These are phyloP conservation scores for Syngnathoides biaculeatus DNA, from an alignment of 2,113 vertebrate species.

Conservation along the genomic window DNA sequence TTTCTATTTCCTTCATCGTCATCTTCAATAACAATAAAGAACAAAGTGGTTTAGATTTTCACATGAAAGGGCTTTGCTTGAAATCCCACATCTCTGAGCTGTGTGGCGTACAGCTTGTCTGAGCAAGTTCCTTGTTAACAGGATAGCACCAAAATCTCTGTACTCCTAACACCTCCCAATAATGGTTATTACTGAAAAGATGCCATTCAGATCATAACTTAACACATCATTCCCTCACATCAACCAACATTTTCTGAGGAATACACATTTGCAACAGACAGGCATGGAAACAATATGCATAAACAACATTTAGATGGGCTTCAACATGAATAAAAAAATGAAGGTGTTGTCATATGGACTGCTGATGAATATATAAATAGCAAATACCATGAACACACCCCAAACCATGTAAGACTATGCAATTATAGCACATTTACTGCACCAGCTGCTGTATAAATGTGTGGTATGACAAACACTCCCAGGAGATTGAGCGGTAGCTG, in stretches of 20 bases:
- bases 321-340: slow-evolving; percentile 2
- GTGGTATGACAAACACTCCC: slow-evolving; percentile 49
- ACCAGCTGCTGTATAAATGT: slow-evolving; percentile 64
- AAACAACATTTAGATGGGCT: slow-evolving; percentile 25
- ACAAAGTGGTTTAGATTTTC: slow-evolving; percentile 1
- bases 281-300: slow-evolving; percentile 30
- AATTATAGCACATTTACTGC: slow-evolving; percentile 63
- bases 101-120: slow-evolving; percentile 52
- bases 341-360: slow-evolving; percentile 48
- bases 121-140: slow-evolving; percentile 66
- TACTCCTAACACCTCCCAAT: slow-evolving; percentile 58
- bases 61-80: slow-evolving; percentile 31
- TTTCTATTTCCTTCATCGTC: slow-evolving; percentile 18
- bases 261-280: background rate
- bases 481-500: slow-evolving; percentile 42
- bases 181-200: slow-evolving; percentile 41
- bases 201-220: slow-evolving; percentile 40
- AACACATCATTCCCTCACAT: slow-evolving; percentile 34
- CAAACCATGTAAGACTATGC: slow-evolving; percentile 56
- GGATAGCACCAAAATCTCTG: slow-evolving; percentile 63
- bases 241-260: slow-evolving; percentile 15
- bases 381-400: slow-evolving; percentile 52
- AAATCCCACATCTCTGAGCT: slow-evolving; percentile 42
- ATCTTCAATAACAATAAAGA: slow-evolving; percentile 32
- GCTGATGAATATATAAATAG: slow-evolving; percentile 59